phyloP scores from a whole-genome alignment of 1,140 invertebrate species.

The Penaeus chinensis region DNA sequence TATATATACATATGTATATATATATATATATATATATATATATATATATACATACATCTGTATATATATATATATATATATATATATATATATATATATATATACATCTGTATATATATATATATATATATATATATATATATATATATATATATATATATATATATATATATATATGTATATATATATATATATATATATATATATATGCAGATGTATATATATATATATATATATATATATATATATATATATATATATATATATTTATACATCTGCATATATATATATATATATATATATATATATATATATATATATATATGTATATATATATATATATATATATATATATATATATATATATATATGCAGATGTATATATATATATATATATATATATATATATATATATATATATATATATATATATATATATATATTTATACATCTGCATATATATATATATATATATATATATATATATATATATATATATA shows the following conservation, averaged over 20 bases:
- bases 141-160: constrained; percentile 17
- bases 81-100: constrained; percentile 24
- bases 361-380: too few species aligned
- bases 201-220: constrained; percentile 2
- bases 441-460: too few species aligned
- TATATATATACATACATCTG: constrained; percentile 26
- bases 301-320: too few species aligned
- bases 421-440: too few species aligned
- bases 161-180: neutral
- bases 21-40: constrained; percentile 39
- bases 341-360: too few species aligned
- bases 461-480: too few species aligned
- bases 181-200: constrained; percentile 31
- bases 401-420: too few species aligned
- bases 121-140: constrained; percentile 30
- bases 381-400: too few species aligned
- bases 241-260: constrained; percentile 39
- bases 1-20: constrained; percentile 25
- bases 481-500: too few species aligned
- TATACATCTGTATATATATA: neutral
- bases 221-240: constrained; percentile 33
- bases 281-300: too few species aligned
- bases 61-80: neutral
- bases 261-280: too few species aligned
- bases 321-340: too few species aligned